Evolutionary conservation across 2,797 vertebrate species (phyloP), one percentile per base, ranked within the genome.

Genomic region (Sebastes variabilis): DNA sequence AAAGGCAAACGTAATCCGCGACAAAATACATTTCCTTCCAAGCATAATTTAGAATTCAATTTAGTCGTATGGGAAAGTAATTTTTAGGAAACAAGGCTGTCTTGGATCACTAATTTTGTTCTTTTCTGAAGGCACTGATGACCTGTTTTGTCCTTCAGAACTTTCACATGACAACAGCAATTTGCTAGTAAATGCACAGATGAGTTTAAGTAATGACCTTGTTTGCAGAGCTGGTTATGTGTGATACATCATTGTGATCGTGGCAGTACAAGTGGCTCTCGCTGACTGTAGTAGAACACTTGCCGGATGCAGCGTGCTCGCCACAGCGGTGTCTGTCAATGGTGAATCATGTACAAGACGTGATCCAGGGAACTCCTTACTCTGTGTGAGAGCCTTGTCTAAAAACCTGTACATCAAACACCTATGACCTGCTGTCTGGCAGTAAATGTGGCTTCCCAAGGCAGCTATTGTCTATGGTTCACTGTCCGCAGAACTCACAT

Each of bases 391-490:
- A 78, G 67, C 68, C 66, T 80, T 81, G 75, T 79, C 67, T 64
- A 46, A 80, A 58, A 74, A 79, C 29, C n/a, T 49, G 61, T 64
- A 83, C 62, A 52, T 81, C 66, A 76, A 54, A 82, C 79, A 86
- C 82, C 81, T 81, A 25, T 81, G 80, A 88, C 80, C 80, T 80
- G 64, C 70, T 81, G 72, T 73, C 66, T 75, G 85, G 58, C 66
- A 30, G 24, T 72, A 38, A 91, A 62, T n/a, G 66, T 2, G 8
- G 64, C 74, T 80, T 72, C 85, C 81, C 3, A 49, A 55, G 72
- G 82, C 59, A 38, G 69, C 79, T 24, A 75, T 81, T 76, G 81
- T 82, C 83, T 75, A 72, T 8, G 66, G 80, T 89, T 89, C 83
- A 70, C 77, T 59, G 82, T 89, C 79, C 30, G 9, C 34, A 24